Percentiles rank a stretch among this genome's conserved stretches.
phyloP scores from a whole-genome alignment of 2,113 vertebrate species.

The Sinocyclocheilus grahami region DNA sequence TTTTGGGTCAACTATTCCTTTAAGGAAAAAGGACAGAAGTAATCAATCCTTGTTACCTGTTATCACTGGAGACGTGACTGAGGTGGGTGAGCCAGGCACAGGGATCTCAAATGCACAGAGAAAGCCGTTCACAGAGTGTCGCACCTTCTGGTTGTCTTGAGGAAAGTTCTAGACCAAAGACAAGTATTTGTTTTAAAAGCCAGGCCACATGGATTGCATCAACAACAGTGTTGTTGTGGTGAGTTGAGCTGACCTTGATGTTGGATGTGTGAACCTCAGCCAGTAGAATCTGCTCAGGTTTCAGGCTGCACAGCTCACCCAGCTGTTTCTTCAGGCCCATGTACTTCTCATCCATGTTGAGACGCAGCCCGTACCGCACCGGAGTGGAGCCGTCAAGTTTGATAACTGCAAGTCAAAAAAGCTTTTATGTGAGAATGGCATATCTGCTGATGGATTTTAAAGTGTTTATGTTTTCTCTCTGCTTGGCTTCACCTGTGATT shows the following conservation, averaged over 20 bases:
- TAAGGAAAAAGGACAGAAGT: background rate
- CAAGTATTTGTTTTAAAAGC: slow-evolving; percentile 16
- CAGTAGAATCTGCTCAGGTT: slow-evolving; percentile 95
- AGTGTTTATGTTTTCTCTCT: background rate
- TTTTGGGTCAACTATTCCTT: background rate
- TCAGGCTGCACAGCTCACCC: slow-evolving; percentile 91
- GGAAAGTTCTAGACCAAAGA: slow-evolving; percentile 85
- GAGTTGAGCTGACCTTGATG: slow-evolving; percentile 83
- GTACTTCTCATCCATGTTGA: slow-evolving; percentile 98
- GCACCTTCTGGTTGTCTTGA: slow-evolving; percentile 96
- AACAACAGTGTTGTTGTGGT: background rate
- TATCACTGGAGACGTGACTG: slow-evolving; percentile 83
- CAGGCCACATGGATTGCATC: background rate
- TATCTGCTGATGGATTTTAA: slow-evolving; percentile 18
- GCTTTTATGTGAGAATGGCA: background rate
- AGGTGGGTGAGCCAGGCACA: slow-evolving; percentile 88
- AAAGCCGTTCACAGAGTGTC: slow-evolving; percentile 90
- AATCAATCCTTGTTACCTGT: slow-evolving; percentile 76
- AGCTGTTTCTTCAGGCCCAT: slow-evolving; percentile 95
- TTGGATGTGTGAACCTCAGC: slow-evolving; percentile 95
- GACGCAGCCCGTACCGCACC: slow-evolving; percentile 87
- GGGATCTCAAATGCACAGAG: slow-evolving; percentile 96
- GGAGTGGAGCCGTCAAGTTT: slow-evolving; percentile 95
- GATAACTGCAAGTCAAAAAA: slow-evolving; percentile 78
- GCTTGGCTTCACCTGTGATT: slow-evolving; percentile 86